phyloP scores from a whole-genome alignment of 2,797 vertebrate genomes.

The Manis crassicaudata region DNA sequence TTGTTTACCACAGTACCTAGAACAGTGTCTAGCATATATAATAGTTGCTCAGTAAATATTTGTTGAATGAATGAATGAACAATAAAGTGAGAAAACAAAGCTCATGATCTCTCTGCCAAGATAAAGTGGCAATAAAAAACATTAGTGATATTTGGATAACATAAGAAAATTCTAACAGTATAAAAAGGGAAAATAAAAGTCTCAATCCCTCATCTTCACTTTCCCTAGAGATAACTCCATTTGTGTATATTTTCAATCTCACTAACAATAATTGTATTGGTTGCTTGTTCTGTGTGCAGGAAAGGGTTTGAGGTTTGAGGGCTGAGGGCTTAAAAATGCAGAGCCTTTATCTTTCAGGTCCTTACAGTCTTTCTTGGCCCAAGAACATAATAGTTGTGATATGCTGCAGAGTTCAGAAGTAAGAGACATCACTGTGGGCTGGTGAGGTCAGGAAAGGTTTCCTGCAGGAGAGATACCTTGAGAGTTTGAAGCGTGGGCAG shows the following conservation, averaged over 20 bases:
- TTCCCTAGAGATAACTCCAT: neutral
- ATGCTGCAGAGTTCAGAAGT: conserved; percentile 38
- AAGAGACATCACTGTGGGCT: neutral
- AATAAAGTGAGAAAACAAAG: conserved; percentile 42
- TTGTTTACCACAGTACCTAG: neutral
- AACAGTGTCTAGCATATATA: conserved; percentile 31
- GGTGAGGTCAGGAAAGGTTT: neutral
- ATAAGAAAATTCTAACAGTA: conserved; percentile 31
- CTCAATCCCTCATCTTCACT: neutral
- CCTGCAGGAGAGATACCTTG: neutral
- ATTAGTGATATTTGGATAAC: neutral
- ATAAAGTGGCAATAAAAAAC: conserved; percentile 18
- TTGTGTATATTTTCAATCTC: conserved; percentile 8
- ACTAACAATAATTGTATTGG: neutral
- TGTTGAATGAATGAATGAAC: conserved; percentile 38
- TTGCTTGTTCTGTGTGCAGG: neutral
- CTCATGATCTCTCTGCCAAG: conserved; percentile 4
- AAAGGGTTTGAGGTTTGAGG: neutral
- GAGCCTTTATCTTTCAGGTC: neutral
- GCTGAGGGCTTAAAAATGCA: conserved; percentile 17
- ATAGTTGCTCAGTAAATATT: conserved; percentile 46
- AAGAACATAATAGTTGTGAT: neutral
- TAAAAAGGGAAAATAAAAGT: neutral
- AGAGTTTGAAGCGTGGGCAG: neutral
- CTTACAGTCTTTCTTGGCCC: neutral